Evolutionary conservation across 2,797 vertebrate genomes (phyloP).

Genomic region (Eupleurogrammus muticus): DNA sequence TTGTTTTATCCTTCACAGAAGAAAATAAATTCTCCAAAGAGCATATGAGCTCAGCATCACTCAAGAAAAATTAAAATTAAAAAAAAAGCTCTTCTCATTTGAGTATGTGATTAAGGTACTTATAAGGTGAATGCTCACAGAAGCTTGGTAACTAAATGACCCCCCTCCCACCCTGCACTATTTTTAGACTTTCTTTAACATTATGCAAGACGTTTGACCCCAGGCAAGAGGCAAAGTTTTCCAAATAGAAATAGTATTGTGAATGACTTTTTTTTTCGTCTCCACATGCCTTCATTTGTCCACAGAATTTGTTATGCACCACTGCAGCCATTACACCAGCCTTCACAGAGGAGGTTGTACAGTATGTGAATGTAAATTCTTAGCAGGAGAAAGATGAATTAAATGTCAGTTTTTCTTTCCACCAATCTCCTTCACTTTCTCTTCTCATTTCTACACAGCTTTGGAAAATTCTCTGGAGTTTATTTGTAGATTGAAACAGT

Average conservation of each 20-base stretch:
- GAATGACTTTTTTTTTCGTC: not conserved
- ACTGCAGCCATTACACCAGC: not conserved
- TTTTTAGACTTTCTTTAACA: constrained; percentile 4
- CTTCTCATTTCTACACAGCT: constrained; percentile 64
- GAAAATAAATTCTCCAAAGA: not conserved
- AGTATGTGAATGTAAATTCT: constrained; percentile 37
- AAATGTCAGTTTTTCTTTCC: constrained; percentile 54
- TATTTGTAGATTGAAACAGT: constrained; percentile 80
- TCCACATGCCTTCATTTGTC: not conserved
- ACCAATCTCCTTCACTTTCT: constrained; percentile 35
- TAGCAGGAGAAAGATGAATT: constrained; percentile 72
- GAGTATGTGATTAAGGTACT: no score
- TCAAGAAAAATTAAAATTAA: not conserved
- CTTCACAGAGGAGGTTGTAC: not conserved
- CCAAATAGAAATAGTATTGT: constrained; percentile 16
- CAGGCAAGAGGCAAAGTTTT: constrained; percentile 11
- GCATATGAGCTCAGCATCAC: not conserved
- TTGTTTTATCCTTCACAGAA: not conserved
- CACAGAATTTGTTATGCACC: not conserved
- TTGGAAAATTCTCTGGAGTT: constrained; percentile 83
- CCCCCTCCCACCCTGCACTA: not conserved
- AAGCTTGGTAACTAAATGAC: constrained; percentile 2
- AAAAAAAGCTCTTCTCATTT: no score
- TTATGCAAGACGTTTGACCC: constrained; percentile 9
- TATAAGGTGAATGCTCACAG: not conserved